Evolutionary conservation across 1,140 invertebrate species (phyloP).

Genomic region (Doryteuthis pealeii): DNA sequence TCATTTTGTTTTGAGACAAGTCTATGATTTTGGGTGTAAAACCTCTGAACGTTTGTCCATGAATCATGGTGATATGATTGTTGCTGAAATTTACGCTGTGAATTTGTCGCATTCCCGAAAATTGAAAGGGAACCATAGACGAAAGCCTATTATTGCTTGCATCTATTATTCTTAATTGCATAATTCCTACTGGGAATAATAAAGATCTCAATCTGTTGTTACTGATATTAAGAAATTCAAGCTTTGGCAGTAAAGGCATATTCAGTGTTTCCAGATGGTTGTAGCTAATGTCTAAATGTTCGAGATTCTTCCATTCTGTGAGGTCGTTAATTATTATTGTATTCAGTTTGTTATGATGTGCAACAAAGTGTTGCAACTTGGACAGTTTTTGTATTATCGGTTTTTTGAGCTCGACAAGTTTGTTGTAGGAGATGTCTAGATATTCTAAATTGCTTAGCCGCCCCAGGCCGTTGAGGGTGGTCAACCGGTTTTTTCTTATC

Average conservation of each 20-base stretch:
- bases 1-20: slow-evolving; percentile 45
- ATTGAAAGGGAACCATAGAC: slow-evolving; percentile 30
- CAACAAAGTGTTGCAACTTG: slow-evolving; percentile 19
- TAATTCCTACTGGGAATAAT: slow-evolving; percentile 24
- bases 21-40: slow-evolving; percentile 42
- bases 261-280: slow-evolving; percentile 34
- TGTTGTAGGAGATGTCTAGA: slow-evolving; percentile 40
- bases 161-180: slow-evolving; percentile 33
- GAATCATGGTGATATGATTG: slow-evolving; percentile 37
- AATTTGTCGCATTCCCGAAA: slow-evolving; percentile 30
- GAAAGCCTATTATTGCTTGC: slow-evolving; percentile 39
- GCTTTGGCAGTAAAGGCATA: slow-evolving; percentile 26
- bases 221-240: slow-evolving; percentile 30
- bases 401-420: slow-evolving; percentile 22
- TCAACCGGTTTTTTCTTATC: slow-evolving; percentile 34
- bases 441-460: slow-evolving; percentile 28
- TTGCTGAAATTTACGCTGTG: slow-evolving; percentile 39
- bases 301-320: slow-evolving; percentile 19
- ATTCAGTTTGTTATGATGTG: slow-evolving; percentile 24
- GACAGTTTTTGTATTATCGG: slow-evolving; percentile 24
- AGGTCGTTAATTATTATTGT: slow-evolving; percentile 14
- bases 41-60: slow-evolving; percentile 36
- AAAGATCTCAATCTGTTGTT: slow-evolving; percentile 37
- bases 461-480: slow-evolving; percentile 17
- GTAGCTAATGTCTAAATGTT: slow-evolving; percentile 37